Conservation (phyloP, 2,113 vertebrate genomes). For the Pomatostomus ruficeps region DNA sequence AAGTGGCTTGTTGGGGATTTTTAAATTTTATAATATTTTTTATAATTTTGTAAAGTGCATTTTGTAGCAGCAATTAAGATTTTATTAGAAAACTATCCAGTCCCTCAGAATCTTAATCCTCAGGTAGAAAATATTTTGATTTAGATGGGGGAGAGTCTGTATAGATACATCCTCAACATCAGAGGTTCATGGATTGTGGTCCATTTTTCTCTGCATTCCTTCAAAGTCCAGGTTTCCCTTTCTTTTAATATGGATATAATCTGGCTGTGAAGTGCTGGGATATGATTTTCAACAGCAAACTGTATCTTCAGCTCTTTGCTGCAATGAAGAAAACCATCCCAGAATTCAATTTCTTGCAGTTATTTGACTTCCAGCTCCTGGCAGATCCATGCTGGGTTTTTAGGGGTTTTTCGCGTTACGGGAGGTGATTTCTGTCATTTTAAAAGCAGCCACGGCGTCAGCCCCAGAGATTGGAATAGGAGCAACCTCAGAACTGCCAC, state of each 20-base stretch:
- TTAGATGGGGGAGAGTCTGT: not conserved
- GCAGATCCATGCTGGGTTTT: not conserved
- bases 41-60: not conserved
- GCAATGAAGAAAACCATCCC: not conserved
- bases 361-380: constrained; percentile 14
- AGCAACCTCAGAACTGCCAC: not conserved
- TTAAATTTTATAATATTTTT: not conserved
- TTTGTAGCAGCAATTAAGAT: not conserved
- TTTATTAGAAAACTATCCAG: not conserved
- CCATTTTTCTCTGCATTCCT: not conserved
- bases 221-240: not conserved
- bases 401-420: not conserved
- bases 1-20: not conserved
- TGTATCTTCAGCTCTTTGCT: not conserved
- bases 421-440: not conserved
- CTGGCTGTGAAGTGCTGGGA: not conserved
- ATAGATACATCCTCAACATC: not conserved
- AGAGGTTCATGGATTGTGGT: not conserved
- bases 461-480: not conserved
- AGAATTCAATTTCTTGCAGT: constrained; percentile 17
- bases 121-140: not conserved
- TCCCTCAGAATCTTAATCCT: not conserved
- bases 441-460: not conserved
- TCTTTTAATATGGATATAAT: not conserved
- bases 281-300: not conserved